Evolutionary conservation across 2,888 invertebrate genomes (phyloP).

Genomic region (Eupithecia exiguata): DNA sequence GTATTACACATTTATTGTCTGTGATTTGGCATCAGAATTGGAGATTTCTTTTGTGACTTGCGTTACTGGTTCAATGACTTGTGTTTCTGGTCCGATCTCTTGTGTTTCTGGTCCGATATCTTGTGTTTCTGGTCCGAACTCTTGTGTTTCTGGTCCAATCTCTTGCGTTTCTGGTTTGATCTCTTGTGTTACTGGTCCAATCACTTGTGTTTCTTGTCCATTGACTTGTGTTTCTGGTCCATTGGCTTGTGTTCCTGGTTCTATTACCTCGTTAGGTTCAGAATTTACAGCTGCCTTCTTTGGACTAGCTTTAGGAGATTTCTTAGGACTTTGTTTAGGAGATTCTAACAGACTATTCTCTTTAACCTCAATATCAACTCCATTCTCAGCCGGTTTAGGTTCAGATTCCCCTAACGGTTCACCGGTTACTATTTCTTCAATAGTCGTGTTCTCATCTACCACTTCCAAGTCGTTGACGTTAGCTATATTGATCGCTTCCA

Average conservation of each 20-base stretch:
- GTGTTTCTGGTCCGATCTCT: not conserved
- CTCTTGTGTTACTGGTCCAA: not conserved
- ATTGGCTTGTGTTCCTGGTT: not conserved
- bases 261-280: not conserved
- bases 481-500: constrained; percentile 69
- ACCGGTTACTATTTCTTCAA: constrained; percentile 47
- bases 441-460: constrained; percentile 52
- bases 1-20: constrained; percentile 9
- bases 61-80: not conserved
- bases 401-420: constrained; percentile 13
- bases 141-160: not conserved
- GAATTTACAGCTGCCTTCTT: constrained; percentile 5
- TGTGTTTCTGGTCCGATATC: not conserved
- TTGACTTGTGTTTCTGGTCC: not conserved
- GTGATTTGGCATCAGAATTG: not conserved
- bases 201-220: not conserved
- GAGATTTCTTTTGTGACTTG: not conserved
- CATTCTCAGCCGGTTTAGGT: constrained; percentile 11
- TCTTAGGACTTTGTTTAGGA: constrained; percentile 15
- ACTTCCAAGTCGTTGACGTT: constrained; percentile 70
- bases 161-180: not conserved
- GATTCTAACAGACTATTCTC: constrained; percentile 24
- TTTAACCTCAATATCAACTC: not conserved
- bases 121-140: not conserved
- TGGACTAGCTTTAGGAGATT: constrained; percentile 23